phyloP scores from a whole-genome alignment of 2,797 vertebrate genomes.

The Malacoraja senta region DNA sequence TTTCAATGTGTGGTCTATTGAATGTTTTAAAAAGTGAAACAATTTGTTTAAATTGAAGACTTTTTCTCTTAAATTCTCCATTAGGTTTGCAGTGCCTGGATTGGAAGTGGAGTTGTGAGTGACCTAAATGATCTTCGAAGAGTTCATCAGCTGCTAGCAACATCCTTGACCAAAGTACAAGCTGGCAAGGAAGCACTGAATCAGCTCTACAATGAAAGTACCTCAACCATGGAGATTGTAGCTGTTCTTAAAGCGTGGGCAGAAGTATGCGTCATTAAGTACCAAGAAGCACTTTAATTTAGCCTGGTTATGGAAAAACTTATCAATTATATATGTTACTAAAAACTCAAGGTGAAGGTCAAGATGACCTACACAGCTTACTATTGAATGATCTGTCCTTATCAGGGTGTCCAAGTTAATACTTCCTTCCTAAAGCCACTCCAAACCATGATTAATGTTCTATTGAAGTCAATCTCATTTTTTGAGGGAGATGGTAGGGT shows the following conservation, averaged over 20 bases:
- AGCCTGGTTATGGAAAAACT: not conserved
- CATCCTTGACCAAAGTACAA: conserved; percentile 75
- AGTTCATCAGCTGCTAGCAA: conserved; percentile 79
- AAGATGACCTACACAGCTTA: too few relatives aligned
- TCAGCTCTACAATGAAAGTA: conserved; percentile 78
- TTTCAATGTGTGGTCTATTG: not conserved
- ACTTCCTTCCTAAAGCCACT: too few relatives aligned
- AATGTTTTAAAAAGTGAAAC: not conserved
- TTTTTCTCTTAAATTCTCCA: not conserved
- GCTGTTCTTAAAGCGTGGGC: conserved; percentile 94
- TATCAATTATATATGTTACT: too few relatives aligned
- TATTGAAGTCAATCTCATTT: too few relatives aligned
- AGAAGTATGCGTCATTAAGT: conserved; percentile 61
- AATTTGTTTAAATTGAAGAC: not conserved
- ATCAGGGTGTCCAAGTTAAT: too few relatives aligned
- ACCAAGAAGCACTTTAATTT: not conserved
- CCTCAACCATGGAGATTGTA: conserved; percentile 80
- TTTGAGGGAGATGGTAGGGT: too few relatives aligned
- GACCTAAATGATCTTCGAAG: conserved; percentile 78
- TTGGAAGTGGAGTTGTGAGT: conserved; percentile 81
- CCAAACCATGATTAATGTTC: too few relatives aligned
- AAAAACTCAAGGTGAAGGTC: too few relatives aligned
- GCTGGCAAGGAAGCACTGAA: conserved; percentile 61
- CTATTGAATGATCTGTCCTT: too few relatives aligned
- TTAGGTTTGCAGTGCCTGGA: conserved; percentile 89